Percentiles rank a stretch among this genome's conserved stretches.
These are phyloP conservation scores for Sula dactylatra DNA, from an alignment of 2,113 vertebrate genomes.

Conservation along the genomic window DNA sequence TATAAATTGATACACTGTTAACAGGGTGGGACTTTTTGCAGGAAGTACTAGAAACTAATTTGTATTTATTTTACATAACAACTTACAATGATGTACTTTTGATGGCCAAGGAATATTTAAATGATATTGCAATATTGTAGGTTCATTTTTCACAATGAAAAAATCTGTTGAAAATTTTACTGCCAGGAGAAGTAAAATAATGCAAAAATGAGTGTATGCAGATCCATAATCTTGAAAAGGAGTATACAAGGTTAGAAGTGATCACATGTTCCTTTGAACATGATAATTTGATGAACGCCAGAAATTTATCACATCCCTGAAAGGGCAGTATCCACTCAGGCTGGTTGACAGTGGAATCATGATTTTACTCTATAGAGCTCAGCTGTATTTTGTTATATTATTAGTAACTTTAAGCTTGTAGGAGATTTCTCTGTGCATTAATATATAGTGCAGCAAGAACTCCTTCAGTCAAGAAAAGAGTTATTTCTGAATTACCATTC, in stretches of 20 bases:
- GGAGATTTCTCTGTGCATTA: neutral
- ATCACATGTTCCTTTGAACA: neutral
- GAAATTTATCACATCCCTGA: neutral
- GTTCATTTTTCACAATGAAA: neutral
- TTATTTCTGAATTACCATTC: slow-evolving; percentile 33
- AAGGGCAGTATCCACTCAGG: neutral
- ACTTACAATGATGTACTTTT: neutral
- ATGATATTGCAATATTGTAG: neutral
- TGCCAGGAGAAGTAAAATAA: neutral
- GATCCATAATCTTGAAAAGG: neutral
- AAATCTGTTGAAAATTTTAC: neutral
- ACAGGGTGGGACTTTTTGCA: neutral
- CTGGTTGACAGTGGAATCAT: neutral
- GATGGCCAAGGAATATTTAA: neutral
- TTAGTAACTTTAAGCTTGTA: neutral
- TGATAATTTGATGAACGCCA: neutral
- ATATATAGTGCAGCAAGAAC: neutral
- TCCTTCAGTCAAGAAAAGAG: neutral
- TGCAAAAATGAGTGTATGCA: neutral
- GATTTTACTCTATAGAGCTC: neutral
- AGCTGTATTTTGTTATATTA: neutral
- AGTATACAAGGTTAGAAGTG: neutral
- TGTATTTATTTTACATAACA: neutral
- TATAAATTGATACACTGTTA: neutral
- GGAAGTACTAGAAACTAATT: neutral